Evolutionary conservation across 2,888 invertebrate species (phyloP).

Genomic region (Meliscaeva auricollis): DNA sequence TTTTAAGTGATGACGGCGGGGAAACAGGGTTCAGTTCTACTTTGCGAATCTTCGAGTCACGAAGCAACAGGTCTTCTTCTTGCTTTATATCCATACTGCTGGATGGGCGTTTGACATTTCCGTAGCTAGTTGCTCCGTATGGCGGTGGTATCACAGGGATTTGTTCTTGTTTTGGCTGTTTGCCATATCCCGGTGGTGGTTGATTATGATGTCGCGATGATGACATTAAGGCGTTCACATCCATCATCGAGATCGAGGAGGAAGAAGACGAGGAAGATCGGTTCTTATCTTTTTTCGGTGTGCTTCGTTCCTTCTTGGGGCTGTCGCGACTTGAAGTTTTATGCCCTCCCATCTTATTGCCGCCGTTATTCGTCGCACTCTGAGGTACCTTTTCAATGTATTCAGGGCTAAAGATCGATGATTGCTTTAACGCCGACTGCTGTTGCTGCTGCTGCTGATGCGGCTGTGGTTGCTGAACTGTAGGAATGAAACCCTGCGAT

Average conservation of each 20-base stretch:
- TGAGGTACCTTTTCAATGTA: slow-evolving; percentile 81
- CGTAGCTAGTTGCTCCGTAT: slow-evolving; percentile 77
- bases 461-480: slow-evolving; percentile 68
- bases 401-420: slow-evolving; percentile 83
- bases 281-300: slow-evolving; percentile 82
- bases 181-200: slow-evolving; percentile 47
- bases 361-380: slow-evolving; percentile 65
- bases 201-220: slow-evolving; percentile 56
- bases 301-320: slow-evolving; percentile 81
- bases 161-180: slow-evolving; percentile 64
- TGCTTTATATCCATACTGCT: slow-evolving; percentile 71
- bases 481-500: slow-evolving; percentile 70
- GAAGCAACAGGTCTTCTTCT: slow-evolving; percentile 79
- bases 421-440: slow-evolving; percentile 74
- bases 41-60: slow-evolving; percentile 82
- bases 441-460: slow-evolving; percentile 74
- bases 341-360: slow-evolving; percentile 65
- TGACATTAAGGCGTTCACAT: slow-evolving; percentile 46
- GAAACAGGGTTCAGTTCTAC: slow-evolving; percentile 77
- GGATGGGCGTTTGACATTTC: slow-evolving; percentile 75
- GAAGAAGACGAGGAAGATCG: slow-evolving; percentile 77
- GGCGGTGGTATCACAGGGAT: slow-evolving; percentile 77
- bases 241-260: slow-evolving; percentile 47
- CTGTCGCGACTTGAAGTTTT: slow-evolving; percentile 80
- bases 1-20: slow-evolving; percentile 54